Conservation (phyloP, 2,797 vertebrate species). For the Phoxinus dragarum region DNA sequence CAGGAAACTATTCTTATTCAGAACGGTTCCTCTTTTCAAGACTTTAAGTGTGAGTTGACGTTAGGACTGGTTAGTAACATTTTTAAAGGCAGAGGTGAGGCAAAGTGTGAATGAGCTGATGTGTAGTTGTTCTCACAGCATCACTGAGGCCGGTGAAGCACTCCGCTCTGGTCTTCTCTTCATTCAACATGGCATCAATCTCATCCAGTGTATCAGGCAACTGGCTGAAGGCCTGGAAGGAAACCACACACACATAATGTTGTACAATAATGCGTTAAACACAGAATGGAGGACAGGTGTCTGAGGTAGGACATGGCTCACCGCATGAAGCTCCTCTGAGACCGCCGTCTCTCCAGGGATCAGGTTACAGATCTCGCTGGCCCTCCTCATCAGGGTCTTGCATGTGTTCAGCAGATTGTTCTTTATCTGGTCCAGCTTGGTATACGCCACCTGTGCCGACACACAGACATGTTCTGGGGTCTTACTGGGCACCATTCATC, state of each 20-base stretch:
- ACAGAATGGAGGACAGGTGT: background rate
- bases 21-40: background rate
- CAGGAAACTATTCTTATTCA: background rate
- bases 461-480: background rate
- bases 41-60: background rate
- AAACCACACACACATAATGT: background rate
- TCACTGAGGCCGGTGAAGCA: conserved; percentile 92
- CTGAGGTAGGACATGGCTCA: conserved; percentile 67
- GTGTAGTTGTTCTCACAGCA: conserved; percentile 74
- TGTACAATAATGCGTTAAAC: background rate
- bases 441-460: conserved; percentile 70
- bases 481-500: background rate
- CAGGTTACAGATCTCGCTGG: conserved; percentile 83
- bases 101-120: background rate
- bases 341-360: conserved; percentile 71
- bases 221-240: conserved; percentile 84
- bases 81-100: background rate
- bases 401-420: conserved; percentile 80
- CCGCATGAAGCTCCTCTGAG: conserved; percentile 81
- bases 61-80: background rate
- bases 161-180: conserved; percentile 89
- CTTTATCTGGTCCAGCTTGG: conserved; percentile 82
- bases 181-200: conserved; percentile 90
- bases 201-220: conserved; percentile 90
- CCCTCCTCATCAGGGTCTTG: conserved; percentile 82